These are phyloP conservation scores for Forbesichthys papilliferus DNA, from an alignment of 2,113 vertebrate genomes.

Conservation along the genomic window DNA sequence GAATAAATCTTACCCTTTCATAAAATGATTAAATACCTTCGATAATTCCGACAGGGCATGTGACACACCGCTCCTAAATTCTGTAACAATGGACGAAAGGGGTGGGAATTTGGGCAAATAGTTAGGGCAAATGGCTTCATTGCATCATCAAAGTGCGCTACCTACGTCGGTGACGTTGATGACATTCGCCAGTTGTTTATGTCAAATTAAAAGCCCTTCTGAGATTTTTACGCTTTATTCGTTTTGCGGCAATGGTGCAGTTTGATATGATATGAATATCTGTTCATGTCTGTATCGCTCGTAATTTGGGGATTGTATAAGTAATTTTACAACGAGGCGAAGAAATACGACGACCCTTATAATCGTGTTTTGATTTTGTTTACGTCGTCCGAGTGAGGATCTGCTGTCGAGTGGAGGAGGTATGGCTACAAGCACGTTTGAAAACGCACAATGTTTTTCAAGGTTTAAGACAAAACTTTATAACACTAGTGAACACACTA, in stretches of 20 bases:
- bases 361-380: constrained; percentile 44
- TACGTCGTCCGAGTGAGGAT: constrained; percentile 23
- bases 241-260: not conserved
- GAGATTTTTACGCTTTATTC: not conserved
- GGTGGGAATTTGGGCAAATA: constrained; percentile 17
- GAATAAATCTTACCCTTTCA: constrained; percentile 38
- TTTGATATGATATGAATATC: not conserved
- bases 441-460: not conserved
- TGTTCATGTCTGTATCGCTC: not conserved
- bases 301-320: too few species aligned
- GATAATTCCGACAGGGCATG: constrained; percentile 3
- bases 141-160: not conserved
- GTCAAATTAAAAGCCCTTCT: constrained; percentile 69
- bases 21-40: constrained; percentile 25
- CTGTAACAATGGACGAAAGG: constrained; percentile 54
- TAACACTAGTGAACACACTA: not conserved
- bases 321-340: too few species aligned
- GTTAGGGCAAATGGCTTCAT: not conserved
- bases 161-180: constrained; percentile 27
- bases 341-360: too few species aligned
- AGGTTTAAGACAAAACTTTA: not conserved
- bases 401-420: constrained; percentile 6
- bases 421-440: constrained; percentile 36
- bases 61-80: constrained; percentile 8
- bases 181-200: constrained; percentile 44